phyloP scores from a whole-genome alignment of 2,797 vertebrate genomes.

The Hylomyscus alleni region DNA sequence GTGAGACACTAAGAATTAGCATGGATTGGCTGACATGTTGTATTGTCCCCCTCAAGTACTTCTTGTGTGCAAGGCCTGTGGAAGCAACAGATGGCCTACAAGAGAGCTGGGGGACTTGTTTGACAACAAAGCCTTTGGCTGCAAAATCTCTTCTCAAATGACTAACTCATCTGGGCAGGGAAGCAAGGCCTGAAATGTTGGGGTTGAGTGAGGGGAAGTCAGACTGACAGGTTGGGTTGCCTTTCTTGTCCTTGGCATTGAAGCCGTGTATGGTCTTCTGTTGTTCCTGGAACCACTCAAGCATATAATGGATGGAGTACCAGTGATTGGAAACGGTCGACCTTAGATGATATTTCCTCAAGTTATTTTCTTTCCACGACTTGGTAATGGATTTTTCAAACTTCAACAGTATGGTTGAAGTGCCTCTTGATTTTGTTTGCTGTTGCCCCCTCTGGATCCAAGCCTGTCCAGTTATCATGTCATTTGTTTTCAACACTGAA shows the following conservation, averaged over 20 bases:
- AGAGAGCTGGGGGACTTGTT: not conserved
- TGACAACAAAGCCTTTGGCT: slow-evolving; percentile 48
- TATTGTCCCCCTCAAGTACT: not conserved
- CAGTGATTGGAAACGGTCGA: slow-evolving; percentile 90
- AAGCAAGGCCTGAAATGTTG: slow-evolving; percentile 76
- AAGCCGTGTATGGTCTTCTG: slow-evolving; percentile 87
- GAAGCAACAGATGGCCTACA: not conserved
- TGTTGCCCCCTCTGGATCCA: slow-evolving; percentile 77
- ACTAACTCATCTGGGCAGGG: slow-evolving; percentile 43
- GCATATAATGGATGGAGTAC: slow-evolving; percentile 90
- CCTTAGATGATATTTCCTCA: slow-evolving; percentile 89
- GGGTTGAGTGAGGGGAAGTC: slow-evolving; percentile 85
- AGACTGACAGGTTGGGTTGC: slow-evolving; percentile 84
- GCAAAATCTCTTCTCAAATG: slow-evolving; percentile 46
- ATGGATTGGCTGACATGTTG: not conserved
- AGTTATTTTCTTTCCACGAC: slow-evolving; percentile 89
- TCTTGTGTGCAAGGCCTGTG: not conserved
- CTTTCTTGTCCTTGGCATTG: slow-evolving; percentile 90
- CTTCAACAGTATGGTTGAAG: slow-evolving; percentile 87
- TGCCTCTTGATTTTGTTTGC: slow-evolving; percentile 88
- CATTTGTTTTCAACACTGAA: slow-evolving; percentile 84
- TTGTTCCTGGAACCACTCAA: slow-evolving; percentile 91
- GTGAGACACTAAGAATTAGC: not conserved
- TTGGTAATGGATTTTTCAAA: slow-evolving; percentile 87
- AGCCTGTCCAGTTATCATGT: slow-evolving; percentile 70